These are phyloP conservation scores for Meandrusa payeni DNA, from an alignment of 2,888 invertebrate species.

Conservation along the genomic window DNA sequence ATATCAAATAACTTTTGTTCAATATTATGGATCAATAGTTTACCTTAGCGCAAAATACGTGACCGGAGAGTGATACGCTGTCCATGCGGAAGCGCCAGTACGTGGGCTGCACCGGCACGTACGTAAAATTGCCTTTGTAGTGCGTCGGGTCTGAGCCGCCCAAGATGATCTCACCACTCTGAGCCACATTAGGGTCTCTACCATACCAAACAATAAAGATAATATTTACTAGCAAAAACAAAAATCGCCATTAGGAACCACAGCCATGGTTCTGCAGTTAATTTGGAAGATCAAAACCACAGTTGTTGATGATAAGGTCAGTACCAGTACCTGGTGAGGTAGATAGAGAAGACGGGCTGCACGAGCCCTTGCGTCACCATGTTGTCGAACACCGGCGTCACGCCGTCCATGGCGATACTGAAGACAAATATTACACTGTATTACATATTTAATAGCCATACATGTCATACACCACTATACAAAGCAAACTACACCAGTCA, in stretches of 20 bases:
- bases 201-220: neutral
- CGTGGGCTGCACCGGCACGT: constrained; percentile 91
- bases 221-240: too few relatives aligned
- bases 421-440: too few relatives aligned
- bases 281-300: too few relatives aligned
- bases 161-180: constrained; percentile 94
- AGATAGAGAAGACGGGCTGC: constrained; percentile 95
- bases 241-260: too few relatives aligned
- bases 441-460: too few relatives aligned
- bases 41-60: constrained; percentile 83
- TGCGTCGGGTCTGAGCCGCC: constrained; percentile 97
- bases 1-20: too few relatives aligned
- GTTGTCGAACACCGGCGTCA: constrained; percentile 94
- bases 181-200: constrained; percentile 87
- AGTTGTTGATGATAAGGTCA: too few relatives aligned
- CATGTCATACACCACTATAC: too few relatives aligned
- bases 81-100: constrained; percentile 99
- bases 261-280: too few relatives aligned
- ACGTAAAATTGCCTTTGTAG: constrained; percentile 94
- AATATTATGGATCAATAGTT: too few relatives aligned
- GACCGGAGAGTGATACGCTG: constrained; percentile 76
- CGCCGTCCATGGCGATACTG: constrained; percentile 94
- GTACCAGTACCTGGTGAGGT: constrained; percentile 89
- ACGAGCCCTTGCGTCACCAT: constrained; percentile 91
- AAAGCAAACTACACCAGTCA: too few relatives aligned